phyloP scores from a whole-genome alignment of 1,140 invertebrate species.

The Aphidius ervi region DNA sequence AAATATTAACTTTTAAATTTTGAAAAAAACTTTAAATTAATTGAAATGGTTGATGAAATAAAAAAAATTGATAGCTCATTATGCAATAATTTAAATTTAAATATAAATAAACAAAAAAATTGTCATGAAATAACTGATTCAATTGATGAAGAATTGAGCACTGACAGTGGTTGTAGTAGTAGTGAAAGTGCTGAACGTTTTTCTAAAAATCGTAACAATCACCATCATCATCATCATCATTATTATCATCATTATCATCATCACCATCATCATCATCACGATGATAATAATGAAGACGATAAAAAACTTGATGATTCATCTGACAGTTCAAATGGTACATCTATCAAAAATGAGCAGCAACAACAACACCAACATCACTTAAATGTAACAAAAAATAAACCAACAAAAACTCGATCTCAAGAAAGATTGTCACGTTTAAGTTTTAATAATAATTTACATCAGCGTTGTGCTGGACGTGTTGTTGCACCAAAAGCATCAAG shows the following conservation, averaged over 20 bases:
- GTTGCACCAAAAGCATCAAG: conserved; percentile 34
- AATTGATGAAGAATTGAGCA: conserved; percentile 44
- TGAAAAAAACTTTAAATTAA: too few relatives aligned
- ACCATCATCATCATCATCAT: conserved; percentile 31
- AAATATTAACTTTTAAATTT: too few relatives aligned
- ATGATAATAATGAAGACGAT: conserved; percentile 18
- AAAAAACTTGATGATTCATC: too few relatives aligned
- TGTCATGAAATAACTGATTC: conserved; percentile 28
- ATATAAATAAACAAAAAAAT: background rate
- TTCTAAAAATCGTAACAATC: conserved; percentile 35
- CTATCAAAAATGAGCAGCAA: too few relatives aligned
- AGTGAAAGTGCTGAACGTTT: conserved; percentile 39
- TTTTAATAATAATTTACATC: conserved; percentile 19
- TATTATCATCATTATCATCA: conserved; percentile 21
- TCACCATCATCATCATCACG: background rate
- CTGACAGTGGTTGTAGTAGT: conserved; percentile 47
- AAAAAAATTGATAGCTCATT: too few relatives aligned
- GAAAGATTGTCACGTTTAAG: conserved; percentile 33
- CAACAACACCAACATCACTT: too few relatives aligned
- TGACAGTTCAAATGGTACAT: too few relatives aligned
- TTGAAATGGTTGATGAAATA: too few relatives aligned
- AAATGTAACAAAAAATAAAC: background rate
- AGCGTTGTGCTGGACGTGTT: conserved; percentile 12
- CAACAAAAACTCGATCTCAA: conserved; percentile 28
- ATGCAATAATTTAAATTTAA: too few relatives aligned